Conservation (phyloP, 2,113 vertebrate species). For the Cryptotis parvus region DNA sequence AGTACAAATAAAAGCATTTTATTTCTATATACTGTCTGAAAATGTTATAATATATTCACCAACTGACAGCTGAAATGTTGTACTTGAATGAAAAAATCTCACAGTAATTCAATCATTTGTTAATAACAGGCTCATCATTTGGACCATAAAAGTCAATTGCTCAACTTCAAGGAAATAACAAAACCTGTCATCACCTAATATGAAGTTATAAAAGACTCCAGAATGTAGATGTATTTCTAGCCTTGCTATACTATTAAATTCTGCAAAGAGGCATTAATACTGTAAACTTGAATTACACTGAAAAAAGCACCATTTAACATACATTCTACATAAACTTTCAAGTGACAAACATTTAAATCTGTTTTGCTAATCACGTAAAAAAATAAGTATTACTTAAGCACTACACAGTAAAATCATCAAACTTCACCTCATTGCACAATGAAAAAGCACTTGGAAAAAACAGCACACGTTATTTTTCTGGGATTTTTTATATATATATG, state of each 20-base stretch:
- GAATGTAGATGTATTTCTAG: slow-evolving; percentile 23
- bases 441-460: slow-evolving; percentile 56
- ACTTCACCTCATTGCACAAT: slow-evolving; percentile 72
- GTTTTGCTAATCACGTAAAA: slow-evolving; percentile 68
- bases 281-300: slow-evolving; percentile 78
- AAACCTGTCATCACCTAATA: slow-evolving; percentile 33
- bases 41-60: slow-evolving; percentile 70
- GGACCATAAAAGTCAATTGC: slow-evolving; percentile 62
- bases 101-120: slow-evolving; percentile 60
- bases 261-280: slow-evolving; percentile 65
- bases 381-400: slow-evolving; percentile 67
- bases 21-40: slow-evolving; percentile 69
- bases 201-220: slow-evolving; percentile 50
- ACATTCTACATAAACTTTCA: slow-evolving; percentile 65
- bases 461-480: slow-evolving; percentile 54
- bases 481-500: slow-evolving; percentile 37
- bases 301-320: slow-evolving; percentile 76
- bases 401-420: slow-evolving; percentile 50
- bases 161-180: slow-evolving; percentile 65
- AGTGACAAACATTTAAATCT: slow-evolving; percentile 69
- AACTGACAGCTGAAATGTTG: slow-evolving; percentile 79
- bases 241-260: slow-evolving; percentile 63
- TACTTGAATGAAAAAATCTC: slow-evolving; percentile 69
- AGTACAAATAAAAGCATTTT: slow-evolving; percentile 85
- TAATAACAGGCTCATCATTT: slow-evolving; percentile 70